Base-by-base conservation (phyloP, 2,888 invertebrate species). In the Zele albiditarsus region DNA sequence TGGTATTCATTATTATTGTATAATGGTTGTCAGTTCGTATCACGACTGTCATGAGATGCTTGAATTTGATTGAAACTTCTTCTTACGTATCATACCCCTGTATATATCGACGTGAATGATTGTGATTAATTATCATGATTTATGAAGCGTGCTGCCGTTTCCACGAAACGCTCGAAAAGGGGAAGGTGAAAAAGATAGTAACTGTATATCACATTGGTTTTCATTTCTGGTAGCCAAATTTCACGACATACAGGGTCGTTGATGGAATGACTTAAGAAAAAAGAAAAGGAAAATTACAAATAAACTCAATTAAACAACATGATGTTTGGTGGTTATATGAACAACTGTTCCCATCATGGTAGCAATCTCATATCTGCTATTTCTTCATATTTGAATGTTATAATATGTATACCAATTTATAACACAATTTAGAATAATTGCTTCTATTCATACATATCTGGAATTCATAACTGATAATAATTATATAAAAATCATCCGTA, bases 111-210 rank as follows among this genome's bases (percentile, higher is more conserved):
- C 74, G 82, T 82, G 82, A 78, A 82, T 81, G 83, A 80, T 76
- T 79, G 78, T 86, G 85, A 60, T 71, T 77, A 73, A 78, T 79
- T 81, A 77, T 74, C 75, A 75, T 78, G 82, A 82, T 33, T 67
- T 16, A 80, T 79, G 80, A 81, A 79, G 83, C 82, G 85, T 85
- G 84, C 84, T 85, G 85, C 85, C 82, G 79, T 84, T 81, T 80
- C 70, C 80, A 81, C 12, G 2, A 38, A 10, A 63, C 63, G 20
- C 2, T 3, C 25, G 16, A 16, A 67, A 42, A 28, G 14, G 25
- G 16, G 16, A 49, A 42, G 16, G 60, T 71, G 58, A 60, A 62
- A 71, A 74, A 74, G 28, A 57, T 53, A 67, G 33, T n/a, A 60
- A 71, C 20, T 67, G 67, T 60, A 67, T 57, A 74, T 66, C 49